Percentiles rank a stretch among this genome's conserved stretches.
phyloP scores from a whole-genome alignment of 1,140 invertebrate species.

The Pseudoatta argentina region DNA sequence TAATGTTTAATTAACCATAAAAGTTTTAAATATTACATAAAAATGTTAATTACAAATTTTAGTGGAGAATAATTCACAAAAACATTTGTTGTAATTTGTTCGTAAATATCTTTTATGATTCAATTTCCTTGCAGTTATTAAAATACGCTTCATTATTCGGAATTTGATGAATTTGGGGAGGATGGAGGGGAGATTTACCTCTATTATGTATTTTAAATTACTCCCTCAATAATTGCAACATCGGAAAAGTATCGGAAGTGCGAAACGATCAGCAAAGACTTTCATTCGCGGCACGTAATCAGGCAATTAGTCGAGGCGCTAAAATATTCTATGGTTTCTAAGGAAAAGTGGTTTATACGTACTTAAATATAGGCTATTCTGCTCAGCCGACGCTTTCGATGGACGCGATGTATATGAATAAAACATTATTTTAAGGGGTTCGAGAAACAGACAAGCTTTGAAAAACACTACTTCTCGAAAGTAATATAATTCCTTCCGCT shows the following conservation, averaged over 20 bases:
- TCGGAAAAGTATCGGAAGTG: conserved; percentile 19
- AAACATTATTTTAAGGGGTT: conserved; percentile 77
- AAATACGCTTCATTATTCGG: background rate
- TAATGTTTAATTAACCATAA: background rate
- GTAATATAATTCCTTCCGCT: background rate
- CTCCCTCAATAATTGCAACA: conserved; percentile 8
- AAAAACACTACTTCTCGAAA: background rate
- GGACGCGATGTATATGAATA: conserved; percentile 80
- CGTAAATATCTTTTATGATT: background rate
- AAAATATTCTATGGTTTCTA: conserved; percentile 81
- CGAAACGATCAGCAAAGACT: conserved; percentile 57
- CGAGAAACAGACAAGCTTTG: conserved; percentile 10
- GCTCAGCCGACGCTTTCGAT: conserved; percentile 74
- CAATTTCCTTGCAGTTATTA: background rate
- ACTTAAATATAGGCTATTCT: conserved; percentile 79
- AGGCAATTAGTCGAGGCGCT: conserved; percentile 81
- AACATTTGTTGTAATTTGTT: conserved; percentile 9
- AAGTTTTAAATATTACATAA: background rate
- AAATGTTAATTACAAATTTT: background rate
- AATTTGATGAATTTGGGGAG: background rate
- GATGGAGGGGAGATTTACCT: background rate
- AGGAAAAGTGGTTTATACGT: conserved; percentile 78
- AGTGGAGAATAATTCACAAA: background rate
- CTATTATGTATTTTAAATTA: conserved; percentile 32
- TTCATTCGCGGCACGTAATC: conserved; percentile 76